Base-by-base conservation (phyloP, 2,113 vertebrate genomes). In the Blennius ocellaris region DNA sequence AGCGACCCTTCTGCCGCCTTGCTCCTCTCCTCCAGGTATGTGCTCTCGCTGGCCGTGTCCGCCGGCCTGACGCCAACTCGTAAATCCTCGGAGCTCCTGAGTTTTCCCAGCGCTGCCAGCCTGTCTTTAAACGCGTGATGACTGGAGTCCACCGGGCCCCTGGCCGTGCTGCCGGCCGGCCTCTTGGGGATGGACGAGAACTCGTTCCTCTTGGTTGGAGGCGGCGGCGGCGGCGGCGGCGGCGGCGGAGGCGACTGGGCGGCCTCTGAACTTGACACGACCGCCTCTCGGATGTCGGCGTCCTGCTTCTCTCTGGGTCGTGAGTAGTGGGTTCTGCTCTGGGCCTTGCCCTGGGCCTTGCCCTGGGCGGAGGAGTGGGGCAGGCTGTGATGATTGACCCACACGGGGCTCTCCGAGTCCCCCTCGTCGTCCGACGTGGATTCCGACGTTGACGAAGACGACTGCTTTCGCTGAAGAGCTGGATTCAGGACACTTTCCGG, bases 81-180 rank as follows among this genome's bases (percentile, higher is more conserved):
- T 17, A 91, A 44, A 43, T 94, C 93, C 70, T 96, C 95, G 0
- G 94, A 56, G 81, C 94, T 90, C 79, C 93, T 93, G 30, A 94
- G 88, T 73, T 96, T 96, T 0, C 96, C 95, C 65, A 97, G 91
- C 1, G 93, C 95, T 0, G 91, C 94, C 68, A 97, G 82, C 3
- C 96, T 88, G 80, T 97, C 96, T 83, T 96, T 94, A 66, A 97
- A 95, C 2, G 96, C 89, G 5, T 92, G 95, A 53, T 94, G 93
- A 55, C 94, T 92, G 15, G 94, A 92, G 17, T 97, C 96, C 0
- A 87, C 90, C 39, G 86, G 93, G 38, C 94, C 48, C 56, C 94
- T 94, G 1, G 75, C 88, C 0, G 89, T 54, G 0, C 50, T 76
- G 0, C 51, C 17, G 0, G 47, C 62, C 0, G 91, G 88, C 69